A percentile compares a stretch with the other conserved stretches of the same genome.
Conservation (phyloP, 1,140 invertebrate genomes). For the Nasonia giraulti region DNA sequence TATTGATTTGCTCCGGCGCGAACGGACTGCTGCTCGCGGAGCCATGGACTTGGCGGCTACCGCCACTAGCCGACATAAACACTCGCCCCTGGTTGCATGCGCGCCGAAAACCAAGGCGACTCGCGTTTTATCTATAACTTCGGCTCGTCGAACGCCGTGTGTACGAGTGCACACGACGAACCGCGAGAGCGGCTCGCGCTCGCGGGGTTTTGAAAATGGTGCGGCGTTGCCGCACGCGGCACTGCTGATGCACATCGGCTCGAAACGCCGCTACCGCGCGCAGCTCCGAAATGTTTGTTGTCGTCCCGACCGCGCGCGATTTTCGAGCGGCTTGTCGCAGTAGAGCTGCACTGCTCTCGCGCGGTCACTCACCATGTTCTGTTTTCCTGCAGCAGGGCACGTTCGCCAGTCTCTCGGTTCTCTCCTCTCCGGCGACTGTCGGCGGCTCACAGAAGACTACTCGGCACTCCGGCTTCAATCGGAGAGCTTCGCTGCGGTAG, state of each 20-base stretch:
- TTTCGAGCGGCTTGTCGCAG: not conserved
- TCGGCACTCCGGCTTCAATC: not conserved
- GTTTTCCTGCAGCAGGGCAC: not conserved
- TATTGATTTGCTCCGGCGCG: conserved; percentile 49
- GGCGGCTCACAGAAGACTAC: too few relatives aligned
- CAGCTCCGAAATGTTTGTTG: not conserved
- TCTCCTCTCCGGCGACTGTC: not conserved
- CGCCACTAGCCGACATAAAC: not conserved
- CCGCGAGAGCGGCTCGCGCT: not conserved
- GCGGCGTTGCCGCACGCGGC: conserved; percentile 1
- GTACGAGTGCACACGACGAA: too few relatives aligned
- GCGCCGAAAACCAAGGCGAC: too few relatives aligned
- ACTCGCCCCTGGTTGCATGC: too few relatives aligned
- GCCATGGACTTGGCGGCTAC: not conserved
- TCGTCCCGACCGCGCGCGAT: not conserved
- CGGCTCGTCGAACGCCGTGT: too few relatives aligned
- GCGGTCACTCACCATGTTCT: not conserved
- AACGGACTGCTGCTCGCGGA: not conserved
- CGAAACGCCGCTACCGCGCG: conserved; percentile 1
- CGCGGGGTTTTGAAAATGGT: not conserved
- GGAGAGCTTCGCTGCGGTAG: too few relatives aligned
- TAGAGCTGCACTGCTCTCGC: not conserved
- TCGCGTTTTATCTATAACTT: too few relatives aligned
- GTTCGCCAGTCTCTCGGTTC: not conserved
- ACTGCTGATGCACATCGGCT: not conserved